These are phyloP conservation scores for Athrips mouffetella DNA, from an alignment of 2,888 invertebrate species.

Conservation along the genomic window DNA sequence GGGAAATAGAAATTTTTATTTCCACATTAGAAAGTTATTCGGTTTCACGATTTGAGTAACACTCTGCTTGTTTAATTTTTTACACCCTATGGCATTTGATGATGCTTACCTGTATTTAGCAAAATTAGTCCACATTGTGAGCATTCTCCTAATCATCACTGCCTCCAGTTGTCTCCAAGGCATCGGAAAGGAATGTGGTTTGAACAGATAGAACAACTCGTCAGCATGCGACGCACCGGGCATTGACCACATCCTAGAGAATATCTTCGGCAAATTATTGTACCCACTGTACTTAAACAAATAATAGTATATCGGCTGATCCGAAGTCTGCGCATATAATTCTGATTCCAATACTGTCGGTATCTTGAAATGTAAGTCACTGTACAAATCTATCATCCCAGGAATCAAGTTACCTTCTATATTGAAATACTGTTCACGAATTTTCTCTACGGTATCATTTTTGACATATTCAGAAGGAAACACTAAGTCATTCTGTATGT, in stretches of 20 bases:
- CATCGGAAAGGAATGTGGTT: slow-evolving; percentile 56
- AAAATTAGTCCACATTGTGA: slow-evolving; percentile 69
- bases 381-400: slow-evolving; percentile 65
- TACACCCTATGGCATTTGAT: too few species aligned
- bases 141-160: slow-evolving; percentile 56
- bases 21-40: too few species aligned
- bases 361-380: slow-evolving; percentile 64
- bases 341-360: slow-evolving; percentile 58
- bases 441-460: slow-evolving; percentile 46
- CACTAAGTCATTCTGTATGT: slow-evolving; percentile 50
- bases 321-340: slow-evolving; percentile 49
- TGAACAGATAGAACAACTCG: slow-evolving; percentile 67
- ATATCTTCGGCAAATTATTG: slow-evolving; percentile 61
- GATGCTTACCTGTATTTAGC: slow-evolving; percentile 60
- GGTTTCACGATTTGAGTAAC: too few species aligned
- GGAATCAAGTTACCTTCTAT: slow-evolving; percentile 55
- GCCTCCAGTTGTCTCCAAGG: slow-evolving; percentile 53
- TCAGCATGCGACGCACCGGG: slow-evolving; percentile 66
- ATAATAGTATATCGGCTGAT: slow-evolving; percentile 64
- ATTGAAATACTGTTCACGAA: slow-evolving; percentile 52
- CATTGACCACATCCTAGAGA: slow-evolving; percentile 46
- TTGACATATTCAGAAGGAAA: slow-evolving; percentile 50
- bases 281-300: slow-evolving; percentile 60
- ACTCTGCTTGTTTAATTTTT: too few species aligned
- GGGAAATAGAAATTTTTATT: too few species aligned